Evolutionary conservation across 2,888 invertebrate species (phyloP), one percentile per base, ranked within the genome.

Genomic region (Bimastos eiseni): DNA sequence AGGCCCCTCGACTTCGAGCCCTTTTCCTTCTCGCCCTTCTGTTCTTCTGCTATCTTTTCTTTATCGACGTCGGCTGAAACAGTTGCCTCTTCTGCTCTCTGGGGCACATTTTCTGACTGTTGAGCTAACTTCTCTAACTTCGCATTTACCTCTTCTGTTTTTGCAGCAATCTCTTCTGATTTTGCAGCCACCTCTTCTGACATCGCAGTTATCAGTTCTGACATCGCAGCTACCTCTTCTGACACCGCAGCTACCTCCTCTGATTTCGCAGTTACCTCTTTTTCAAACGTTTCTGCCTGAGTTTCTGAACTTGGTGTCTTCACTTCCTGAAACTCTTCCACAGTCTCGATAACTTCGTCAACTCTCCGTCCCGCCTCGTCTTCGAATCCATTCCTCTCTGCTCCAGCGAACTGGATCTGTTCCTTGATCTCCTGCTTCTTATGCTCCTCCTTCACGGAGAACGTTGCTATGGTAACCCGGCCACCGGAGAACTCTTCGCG

Each of bases 401-500:
- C 30, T 84, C 36, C 36, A n/a, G 34, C 8, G 21, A 24, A 36
- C 37, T 86, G 86, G 2, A 86, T 0, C 34, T 86, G 36, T 8
- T 86, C 86, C 86, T 36, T 86, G 17, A 86, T 86, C 37, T 30
- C 90, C 90, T 49, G 34, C 44, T 15, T 37, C 70, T 24, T 49
- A 37, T 55, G 90, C 84, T 88, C 90, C 88, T 90, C 90, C 88
- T 44, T 91, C 70, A 89, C 84, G 49, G 90, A 55, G 49, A 55
- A 55, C 90, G 90, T 34, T 34, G 55, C 55, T 17, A 89, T 70
- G 17, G 90, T 37, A 49, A 86, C 86, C 49, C 88, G 37, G 6
- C 90, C 91, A 24, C 88, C 90, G 55, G 90, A 49, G 0, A 70
- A 38, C 55, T 89, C 90, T n/a, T 55, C 55, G n/a, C 33, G 44